Base-by-base conservation (phyloP, 2,797 vertebrate genomes). In the Hapalemur alaotrensis region DNA sequence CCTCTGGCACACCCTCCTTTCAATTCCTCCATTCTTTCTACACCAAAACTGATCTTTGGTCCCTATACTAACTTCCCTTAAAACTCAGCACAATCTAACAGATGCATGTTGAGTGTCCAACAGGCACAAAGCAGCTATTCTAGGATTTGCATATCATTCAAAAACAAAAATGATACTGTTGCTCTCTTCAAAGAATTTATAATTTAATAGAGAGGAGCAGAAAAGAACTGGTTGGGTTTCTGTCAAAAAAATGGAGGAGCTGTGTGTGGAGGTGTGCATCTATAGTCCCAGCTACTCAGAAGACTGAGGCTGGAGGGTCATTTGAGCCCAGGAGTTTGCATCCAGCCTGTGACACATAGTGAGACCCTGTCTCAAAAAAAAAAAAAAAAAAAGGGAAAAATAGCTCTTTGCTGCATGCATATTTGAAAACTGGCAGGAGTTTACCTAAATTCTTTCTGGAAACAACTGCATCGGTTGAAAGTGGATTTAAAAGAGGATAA, bases 381-480 rank as follows among this genome's bases (percentile, higher is more conserved):
- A 65, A 35, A 69, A 22, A 35, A 20, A n/a, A 4, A 28, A 28
- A 1, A 65, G 38, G 35, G 35, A 50, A 93, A 95, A 69, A 35
- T 63, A 35, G 38, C 30, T 63, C 17, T 95, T 57, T 75, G 54
- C 61, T 46, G 18, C 32, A 41, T 25, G 57, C 4, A 14, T 54
- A 48, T 73, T 81, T 69, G 38, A 70, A 96, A 81, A 65, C 10
- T 48, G 41, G n/a, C 75, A 69, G 72, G 75, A 70, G 23, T 38
- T 92, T 83, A n/a, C 22, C 43, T 48, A 89, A 43, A 28, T 91
- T 91, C 79, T 86, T 91, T 81, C 61, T 89, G 83, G 41, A 93
- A 91, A 86, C 41, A 65, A 61, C 69, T 22, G 30, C 32, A 35
- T 41, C 59, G 35, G 32, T 85, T 78, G 46, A 86, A 90, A 63